Evolutionary conservation across 2,888 invertebrate genomes (phyloP), one percentile per base, ranked within the genome.

Genomic region (Thymelicus sylvestris): DNA sequence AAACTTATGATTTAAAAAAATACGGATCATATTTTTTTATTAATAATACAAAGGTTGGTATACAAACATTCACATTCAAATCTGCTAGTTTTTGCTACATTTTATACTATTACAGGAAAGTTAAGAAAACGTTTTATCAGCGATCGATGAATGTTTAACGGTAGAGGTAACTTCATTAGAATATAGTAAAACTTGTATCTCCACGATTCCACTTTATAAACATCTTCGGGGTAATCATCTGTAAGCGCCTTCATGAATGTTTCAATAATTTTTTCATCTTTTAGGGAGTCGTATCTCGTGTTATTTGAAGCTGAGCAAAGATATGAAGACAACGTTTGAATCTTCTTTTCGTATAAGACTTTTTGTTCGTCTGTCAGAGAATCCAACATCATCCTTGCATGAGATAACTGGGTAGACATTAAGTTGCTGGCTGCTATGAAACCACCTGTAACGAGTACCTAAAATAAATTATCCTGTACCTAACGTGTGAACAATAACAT

Each of bases 121-220:
- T 86, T 89, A 73, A 96, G 89, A 83, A 97, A 97, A 79, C 89
- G 94, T 67, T 94, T 89, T 12, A 96, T 91, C 57, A 97, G 80
- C 92, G 94, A 95, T 79, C 95, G 95, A 47, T 95, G 91, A 10
- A 95, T 61, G 0, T 79, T 80, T 59, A 93, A 92, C 0, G 97
- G 96, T 48, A 92, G 77, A 8, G 95, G 93, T 19, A 95, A 85
- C 78, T 90, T 94, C 77, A 97, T 95, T 31, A 97, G 83, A 66
- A 88, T 89, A 77, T 97, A 96, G 85, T 96, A 97, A 68, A 96
- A 81, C 78, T 83, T 88, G 80, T 94, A 97, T 82, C 96, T 92
- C 92, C 95, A 95, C 0, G 96, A 95, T 79, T 97, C 96, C 75
- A 95, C 95, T 89, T 95, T 95, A 80, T 97, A 97, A 7, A 95